Base-by-base conservation (phyloP, 2,113 vertebrate genomes). In the Euleptes europaea region DNA sequence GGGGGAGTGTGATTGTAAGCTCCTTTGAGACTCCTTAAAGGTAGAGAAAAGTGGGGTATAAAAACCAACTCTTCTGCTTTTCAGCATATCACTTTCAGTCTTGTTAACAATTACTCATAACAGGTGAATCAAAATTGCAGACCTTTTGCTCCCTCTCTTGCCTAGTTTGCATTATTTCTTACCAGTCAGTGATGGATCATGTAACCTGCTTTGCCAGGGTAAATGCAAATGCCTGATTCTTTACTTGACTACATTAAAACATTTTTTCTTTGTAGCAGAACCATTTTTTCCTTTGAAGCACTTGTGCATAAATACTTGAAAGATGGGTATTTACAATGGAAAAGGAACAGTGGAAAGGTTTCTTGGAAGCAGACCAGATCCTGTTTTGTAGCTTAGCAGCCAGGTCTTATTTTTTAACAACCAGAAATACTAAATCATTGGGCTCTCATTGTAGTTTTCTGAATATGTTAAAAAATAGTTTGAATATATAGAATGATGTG, bases 281-380 rank as follows among this genome's bases (percentile, higher is more conserved):
- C 6, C 12, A 38, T 28, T 51, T 21, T 42, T 81, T 1, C 42
- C 38, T 63, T 83, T 66, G 35, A 47, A 75, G 71, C 23, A 65
- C 71, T 82, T 72, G n/a, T 44, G 42, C 40, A 74, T 12, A 83
- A 63, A 65, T 83, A 75, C 15, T 21, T 83, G n/a, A 49, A 83
- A 75, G 31, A 49, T 66, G 60, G 51, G 72, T 38, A 80, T 65
- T 54, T 69, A 78, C 60, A 40, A 44, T 69, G 70, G 69, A 70
- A 69, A 42, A 44, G 4, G 15, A 71, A 65, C 54, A 44, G 66
- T 77, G 69, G 69, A 83, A 80, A 54, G 31, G 42, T 74, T 85
- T 77, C 40, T 69, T 77, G 82, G 78, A 90, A 66, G 71, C n/a
- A 83, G 54, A 86, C 47, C 54, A 83, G 86, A 88, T 28, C 31